Evolutionary conservation across 2,888 invertebrate genomes (phyloP).

Genomic region (Eupithecia exiguata): DNA sequence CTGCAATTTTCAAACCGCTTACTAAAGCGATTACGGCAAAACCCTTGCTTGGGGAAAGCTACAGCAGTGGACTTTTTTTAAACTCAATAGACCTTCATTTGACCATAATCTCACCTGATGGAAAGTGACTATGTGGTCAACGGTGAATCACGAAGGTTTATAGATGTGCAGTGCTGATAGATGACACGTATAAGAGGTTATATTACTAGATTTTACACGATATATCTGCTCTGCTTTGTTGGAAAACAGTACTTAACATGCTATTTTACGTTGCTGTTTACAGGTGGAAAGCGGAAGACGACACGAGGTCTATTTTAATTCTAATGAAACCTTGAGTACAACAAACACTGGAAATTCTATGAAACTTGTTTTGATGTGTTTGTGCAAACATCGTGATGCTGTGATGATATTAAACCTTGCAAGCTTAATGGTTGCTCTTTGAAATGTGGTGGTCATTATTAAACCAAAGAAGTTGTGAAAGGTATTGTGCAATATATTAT

Average conservation of each 20-base stretch:
- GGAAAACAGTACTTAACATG: not conserved
- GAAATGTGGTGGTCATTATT: not conserved
- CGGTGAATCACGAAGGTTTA: too few species aligned
- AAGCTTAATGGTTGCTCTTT: not conserved
- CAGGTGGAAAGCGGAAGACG: slow-evolving; percentile 1
- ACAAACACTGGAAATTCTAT: not conserved
- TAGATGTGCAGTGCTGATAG: too few species aligned
- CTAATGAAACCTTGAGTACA: slow-evolving; percentile 12
- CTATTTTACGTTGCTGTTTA: not conserved
- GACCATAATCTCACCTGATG: too few species aligned
- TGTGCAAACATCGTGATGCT: not conserved
- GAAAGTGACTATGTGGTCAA: too few species aligned
- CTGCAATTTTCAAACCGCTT: too few species aligned
- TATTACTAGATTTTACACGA: not conserved
- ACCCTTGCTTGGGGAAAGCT: too few species aligned
- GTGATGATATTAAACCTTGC: not conserved
- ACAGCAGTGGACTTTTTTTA: too few species aligned
- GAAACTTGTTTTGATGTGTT: not conserved
- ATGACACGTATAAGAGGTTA: too few species aligned
- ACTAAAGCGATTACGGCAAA: too few species aligned
- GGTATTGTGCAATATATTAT: too few species aligned
- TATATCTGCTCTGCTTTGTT: not conserved
- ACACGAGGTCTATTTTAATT: slow-evolving; percentile 12
- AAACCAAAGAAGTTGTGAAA: not conserved
- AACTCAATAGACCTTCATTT: too few species aligned